Conservation (phyloP, 2,888 invertebrate species). For the Thelaira solivaga region DNA sequence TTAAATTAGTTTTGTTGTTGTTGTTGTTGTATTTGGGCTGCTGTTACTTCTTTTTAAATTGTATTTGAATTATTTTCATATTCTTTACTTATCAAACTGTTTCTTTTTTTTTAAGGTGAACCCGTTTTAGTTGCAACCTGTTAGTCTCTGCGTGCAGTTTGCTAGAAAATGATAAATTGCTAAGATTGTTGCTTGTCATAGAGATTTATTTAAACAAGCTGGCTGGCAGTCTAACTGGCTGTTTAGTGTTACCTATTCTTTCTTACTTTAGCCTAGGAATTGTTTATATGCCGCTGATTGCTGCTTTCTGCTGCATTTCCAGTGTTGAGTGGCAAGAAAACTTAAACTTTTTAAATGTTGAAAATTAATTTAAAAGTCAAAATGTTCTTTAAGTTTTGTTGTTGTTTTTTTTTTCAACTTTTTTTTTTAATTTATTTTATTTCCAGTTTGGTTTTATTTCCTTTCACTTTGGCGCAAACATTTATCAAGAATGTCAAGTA, state of each 20-base stretch:
- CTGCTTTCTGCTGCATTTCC: neutral
- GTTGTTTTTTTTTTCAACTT: too few relatives aligned
- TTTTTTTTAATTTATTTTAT: too few relatives aligned
- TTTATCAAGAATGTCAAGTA: slow-evolving; percentile 47
- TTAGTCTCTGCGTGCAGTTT: slow-evolving; percentile 59
- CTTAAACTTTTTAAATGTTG: slow-evolving; percentile 54
- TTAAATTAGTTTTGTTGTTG: neutral
- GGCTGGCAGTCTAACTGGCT: too few relatives aligned
- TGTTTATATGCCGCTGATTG: slow-evolving; percentile 19
- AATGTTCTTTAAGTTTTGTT: slow-evolving; percentile 47
- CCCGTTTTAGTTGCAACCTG: slow-evolving; percentile 61
- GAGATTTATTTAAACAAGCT: slow-evolving; percentile 63
- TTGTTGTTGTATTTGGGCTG: neutral
- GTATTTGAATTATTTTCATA: neutral
- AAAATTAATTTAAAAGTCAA: slow-evolving; percentile 61
- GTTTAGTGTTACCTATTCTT: slow-evolving; percentile 53
- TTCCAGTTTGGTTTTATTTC: slow-evolving; percentile 32
- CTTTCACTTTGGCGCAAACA: slow-evolving; percentile 52
- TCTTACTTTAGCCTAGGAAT: slow-evolving; percentile 20
- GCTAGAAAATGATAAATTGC: slow-evolving; percentile 61
- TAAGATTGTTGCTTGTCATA: slow-evolving; percentile 56
- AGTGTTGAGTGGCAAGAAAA: slow-evolving; percentile 47
- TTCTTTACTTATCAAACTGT: neutral
- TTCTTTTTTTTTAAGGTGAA: too few relatives aligned
- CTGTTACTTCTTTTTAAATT: neutral